Base-by-base conservation (phyloP, 2,888 invertebrate genomes). In the Muschampia plurimacula region DNA sequence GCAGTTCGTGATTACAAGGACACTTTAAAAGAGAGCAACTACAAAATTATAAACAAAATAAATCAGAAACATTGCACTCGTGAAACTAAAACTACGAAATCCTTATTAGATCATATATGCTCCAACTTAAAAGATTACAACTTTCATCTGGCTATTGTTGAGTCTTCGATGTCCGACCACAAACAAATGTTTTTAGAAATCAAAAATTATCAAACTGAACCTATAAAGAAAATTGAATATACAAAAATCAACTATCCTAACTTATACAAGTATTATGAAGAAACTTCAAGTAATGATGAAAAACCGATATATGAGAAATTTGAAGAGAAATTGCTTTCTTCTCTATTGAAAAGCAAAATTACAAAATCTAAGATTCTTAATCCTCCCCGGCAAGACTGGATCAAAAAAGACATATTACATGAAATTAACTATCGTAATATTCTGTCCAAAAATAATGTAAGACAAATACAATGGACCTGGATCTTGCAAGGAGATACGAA, bases 181-280 rank as follows among this genome's bases (percentile, higher is more conserved):
- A 77, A 77, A n/a, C 75, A 79, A 55, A 72, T 78, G 13, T 75
- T 74, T 44, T 62, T 76, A 2, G 79, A 76, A 66, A 59, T 78
- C 2, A 68, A 74, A 44, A 65, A 74, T 55, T 71, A 49, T 59
- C 41, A 65, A 22, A 46, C 70, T 2, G n/a, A 12, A 12, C 59
- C 41, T 12, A 67, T n/a, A 5, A 41, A 65, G 44, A 73, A 67
- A 74, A 28, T 65, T 1, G 6, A 70, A n/a, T 76, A 76, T 68
- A 36, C 39, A 49, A 66, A 73, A n/a, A 62, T 78, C 0, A 70
- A 78, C 28, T 78, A 77, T 15, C 44, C 6, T n/a, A 60, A 52
- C 32, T 10, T 69, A 4, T 49, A 62, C 22, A 63, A 52, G 4
- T 10, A 32, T 52, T 59, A 39, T 12, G 12, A 15, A 39, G 28